Percentiles rank a stretch among this genome's conserved stretches.
Conservation (phyloP, 2,888 invertebrate species). For the Heterodera filipjevi region DNA sequence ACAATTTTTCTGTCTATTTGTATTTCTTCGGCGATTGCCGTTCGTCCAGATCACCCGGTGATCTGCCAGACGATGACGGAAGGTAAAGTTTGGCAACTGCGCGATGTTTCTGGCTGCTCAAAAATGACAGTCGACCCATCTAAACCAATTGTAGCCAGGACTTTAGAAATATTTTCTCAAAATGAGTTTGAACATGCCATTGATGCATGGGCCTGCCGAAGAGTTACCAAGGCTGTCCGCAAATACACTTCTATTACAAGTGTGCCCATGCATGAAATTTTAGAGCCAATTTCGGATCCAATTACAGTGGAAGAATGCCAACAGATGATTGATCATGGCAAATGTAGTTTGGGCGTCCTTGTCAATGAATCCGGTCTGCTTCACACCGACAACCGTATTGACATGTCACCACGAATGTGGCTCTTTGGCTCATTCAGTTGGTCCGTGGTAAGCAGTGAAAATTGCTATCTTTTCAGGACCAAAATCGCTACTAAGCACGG, state of each 20-base stretch:
- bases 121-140: not conserved
- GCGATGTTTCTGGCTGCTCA: not conserved
- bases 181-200: not conserved
- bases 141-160: not conserved
- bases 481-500: not conserved
- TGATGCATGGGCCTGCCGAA: constrained; percentile 10
- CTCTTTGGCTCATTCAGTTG: not conserved
- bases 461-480: constrained; percentile 1
- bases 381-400: not conserved
- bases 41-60: not conserved
- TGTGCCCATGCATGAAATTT: not conserved
- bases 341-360: not conserved
- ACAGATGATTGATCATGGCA: constrained; percentile 9
- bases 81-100: not conserved
- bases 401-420: not conserved
- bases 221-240: not conserved
- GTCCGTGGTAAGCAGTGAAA: not conserved
- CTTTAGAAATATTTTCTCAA: not conserved
- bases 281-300: not conserved
- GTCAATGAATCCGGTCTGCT: not conserved
- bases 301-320: not conserved
- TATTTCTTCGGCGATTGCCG: not conserved
- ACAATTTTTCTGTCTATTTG: not conserved
- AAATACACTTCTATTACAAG: not conserved
- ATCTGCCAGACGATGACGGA: not conserved